Conservation (phyloP, 37 sponge, comb jelly and placozoan species). For the Cladorhizidae sp. region DNA sequence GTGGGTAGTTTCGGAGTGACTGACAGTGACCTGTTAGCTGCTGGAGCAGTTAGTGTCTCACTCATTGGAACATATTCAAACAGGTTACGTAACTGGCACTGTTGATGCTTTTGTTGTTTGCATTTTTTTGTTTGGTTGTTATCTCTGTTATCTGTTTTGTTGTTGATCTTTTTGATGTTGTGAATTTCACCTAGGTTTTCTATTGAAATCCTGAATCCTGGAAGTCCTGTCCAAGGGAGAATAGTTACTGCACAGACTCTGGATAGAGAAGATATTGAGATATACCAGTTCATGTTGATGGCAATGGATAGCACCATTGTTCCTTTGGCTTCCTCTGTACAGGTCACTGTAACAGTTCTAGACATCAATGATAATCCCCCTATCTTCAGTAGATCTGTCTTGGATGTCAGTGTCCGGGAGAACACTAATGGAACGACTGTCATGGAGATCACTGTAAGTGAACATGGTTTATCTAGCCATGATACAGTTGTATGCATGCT, state of each 20-base stretch:
- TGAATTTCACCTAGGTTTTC: constrained; percentile 4
- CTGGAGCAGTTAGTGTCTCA: constrained; percentile 1
- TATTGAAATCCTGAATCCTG: background rate
- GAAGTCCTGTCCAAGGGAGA: background rate
- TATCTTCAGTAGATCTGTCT: constrained; percentile 4
- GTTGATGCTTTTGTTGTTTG: background rate
- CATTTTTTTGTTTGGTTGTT: background rate
- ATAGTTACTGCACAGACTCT: background rate
- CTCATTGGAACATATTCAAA: background rate
- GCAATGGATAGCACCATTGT: constrained; percentile 33
- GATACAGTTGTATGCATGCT: no score
- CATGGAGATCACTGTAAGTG: background rate
- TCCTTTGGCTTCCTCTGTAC: background rate
- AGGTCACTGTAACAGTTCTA: background rate
- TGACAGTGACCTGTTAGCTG: constrained; percentile 14
- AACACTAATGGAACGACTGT: background rate
- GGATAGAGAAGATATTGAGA: constrained; percentile 4
- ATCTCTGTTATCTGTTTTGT: background rate
- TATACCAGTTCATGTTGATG: constrained; percentile 39
- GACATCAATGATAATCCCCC: constrained; percentile 63
- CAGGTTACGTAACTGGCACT: background rate
- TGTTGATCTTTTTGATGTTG: no score
- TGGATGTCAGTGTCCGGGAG: background rate
- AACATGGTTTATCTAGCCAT: no score
- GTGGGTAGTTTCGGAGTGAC: constrained; percentile 12